Conservation (phyloP, 2,888 invertebrate genomes). For the Deroplatys truncata region DNA sequence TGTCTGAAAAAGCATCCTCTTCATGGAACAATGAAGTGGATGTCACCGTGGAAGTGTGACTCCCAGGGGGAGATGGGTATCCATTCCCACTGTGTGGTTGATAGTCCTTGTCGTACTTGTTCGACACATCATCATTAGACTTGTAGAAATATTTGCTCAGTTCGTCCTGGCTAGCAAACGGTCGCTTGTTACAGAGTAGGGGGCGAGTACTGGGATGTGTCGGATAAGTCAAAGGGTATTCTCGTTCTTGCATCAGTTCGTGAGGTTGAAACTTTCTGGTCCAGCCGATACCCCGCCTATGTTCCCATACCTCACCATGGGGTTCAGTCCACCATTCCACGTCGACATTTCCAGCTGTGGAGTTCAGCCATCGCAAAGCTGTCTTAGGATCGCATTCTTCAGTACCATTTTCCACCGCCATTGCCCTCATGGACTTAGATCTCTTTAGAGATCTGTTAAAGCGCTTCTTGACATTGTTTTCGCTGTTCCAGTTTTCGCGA, state of each 20-base stretch:
- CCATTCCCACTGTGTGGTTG: neutral
- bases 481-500: constrained; percentile 47
- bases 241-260: neutral
- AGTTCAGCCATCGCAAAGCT: neutral
- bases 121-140: neutral
- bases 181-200: neutral
- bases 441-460: constrained; percentile 3
- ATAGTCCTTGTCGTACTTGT: neutral
- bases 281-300: constrained; percentile 17
- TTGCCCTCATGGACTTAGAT: constrained; percentile 3
- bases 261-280: constrained; percentile 1
- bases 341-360: neutral
- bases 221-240: neutral
- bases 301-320: constrained; percentile 14
- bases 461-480: constrained; percentile 13
- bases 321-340: neutral
- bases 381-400: neutral
- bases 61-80: neutral
- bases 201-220: neutral
- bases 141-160: neutral
- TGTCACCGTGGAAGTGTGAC: neutral
- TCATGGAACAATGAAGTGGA: neutral
- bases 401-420: neutral
- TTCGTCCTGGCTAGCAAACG: neutral
- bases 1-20: neutral